Evolutionary conservation across 2,888 invertebrate species (phyloP).

Genomic region (Panopea generosa): DNA sequence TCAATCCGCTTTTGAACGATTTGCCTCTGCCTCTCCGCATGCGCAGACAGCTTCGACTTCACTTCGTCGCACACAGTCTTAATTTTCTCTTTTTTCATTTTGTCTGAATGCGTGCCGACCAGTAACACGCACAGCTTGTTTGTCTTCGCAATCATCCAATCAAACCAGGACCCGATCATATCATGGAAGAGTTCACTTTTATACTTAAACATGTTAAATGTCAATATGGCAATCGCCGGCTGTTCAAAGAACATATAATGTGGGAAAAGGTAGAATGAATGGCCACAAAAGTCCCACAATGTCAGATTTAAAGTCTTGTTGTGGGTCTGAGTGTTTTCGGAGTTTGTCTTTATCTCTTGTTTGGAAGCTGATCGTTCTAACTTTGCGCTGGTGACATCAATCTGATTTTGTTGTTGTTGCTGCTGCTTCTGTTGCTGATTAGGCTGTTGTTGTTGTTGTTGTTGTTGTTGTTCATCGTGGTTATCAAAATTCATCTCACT

Average conservation of each 20-base stretch:
- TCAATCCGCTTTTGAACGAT: slow-evolving; percentile 77
- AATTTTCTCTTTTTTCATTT: slow-evolving; percentile 60
- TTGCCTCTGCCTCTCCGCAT: slow-evolving; percentile 67
- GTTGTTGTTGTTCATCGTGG: background rate
- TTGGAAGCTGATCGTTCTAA: background rate
- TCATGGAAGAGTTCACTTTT: slow-evolving; percentile 74
- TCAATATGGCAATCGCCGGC: slow-evolving; percentile 79
- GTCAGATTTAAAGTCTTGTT: slow-evolving; percentile 69
- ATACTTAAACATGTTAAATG: slow-evolving; percentile 82
- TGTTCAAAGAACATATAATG: slow-evolving; percentile 81
- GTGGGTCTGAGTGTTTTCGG: background rate
- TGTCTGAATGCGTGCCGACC: slow-evolving; percentile 82
- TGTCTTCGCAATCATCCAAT: slow-evolving; percentile 82
- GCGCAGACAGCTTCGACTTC: slow-evolving; percentile 61
- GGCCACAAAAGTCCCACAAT: slow-evolving; percentile 83
- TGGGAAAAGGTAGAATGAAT: slow-evolving; percentile 78
- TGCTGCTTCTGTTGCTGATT: no score
- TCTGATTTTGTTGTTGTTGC: background rate
- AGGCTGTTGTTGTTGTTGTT: background rate
- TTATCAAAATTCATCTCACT: slow-evolving; percentile 77
- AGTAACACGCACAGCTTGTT: slow-evolving; percentile 80
- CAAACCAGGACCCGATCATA: slow-evolving; percentile 82
- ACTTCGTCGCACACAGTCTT: slow-evolving; percentile 68
- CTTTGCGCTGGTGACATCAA: background rate
- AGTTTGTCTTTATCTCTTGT: background rate